Conservation (phyloP, 2,797 vertebrate species). For the Girardinus metallicus region DNA sequence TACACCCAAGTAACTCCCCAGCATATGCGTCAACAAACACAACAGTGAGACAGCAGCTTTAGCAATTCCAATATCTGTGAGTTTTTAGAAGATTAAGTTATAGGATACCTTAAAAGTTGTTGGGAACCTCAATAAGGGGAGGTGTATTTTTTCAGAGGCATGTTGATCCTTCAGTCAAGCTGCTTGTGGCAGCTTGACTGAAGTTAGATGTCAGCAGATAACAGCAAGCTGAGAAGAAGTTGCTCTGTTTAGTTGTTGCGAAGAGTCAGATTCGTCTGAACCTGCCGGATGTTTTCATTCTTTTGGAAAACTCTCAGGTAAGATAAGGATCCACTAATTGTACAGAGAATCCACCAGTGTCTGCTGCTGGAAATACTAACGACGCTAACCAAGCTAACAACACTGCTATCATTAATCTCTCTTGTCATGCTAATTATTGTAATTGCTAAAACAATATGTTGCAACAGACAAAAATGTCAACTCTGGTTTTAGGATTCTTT, state of each 20-base stretch:
- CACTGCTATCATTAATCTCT: background rate
- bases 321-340: background rate
- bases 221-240: background rate
- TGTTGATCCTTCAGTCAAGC: background rate
- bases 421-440: background rate
- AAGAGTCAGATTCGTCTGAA: background rate
- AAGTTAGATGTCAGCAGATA: slow-evolving; percentile 2
- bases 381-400: background rate
- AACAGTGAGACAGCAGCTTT: background rate
- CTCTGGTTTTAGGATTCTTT: background rate
- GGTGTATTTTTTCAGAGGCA: background rate
- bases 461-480: background rate
- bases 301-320: background rate
- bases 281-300: background rate
- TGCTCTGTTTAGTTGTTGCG: background rate
- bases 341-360: background rate
- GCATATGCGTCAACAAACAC: background rate
- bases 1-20: background rate
- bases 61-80: background rate
- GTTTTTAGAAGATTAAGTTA: background rate
- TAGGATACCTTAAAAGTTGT: background rate
- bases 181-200: no score
- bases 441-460: background rate
- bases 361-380: background rate
- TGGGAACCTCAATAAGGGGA: no score